phyloP scores from a whole-genome alignment of 2,113 vertebrate species.

The Dromaius novaehollandiae region DNA sequence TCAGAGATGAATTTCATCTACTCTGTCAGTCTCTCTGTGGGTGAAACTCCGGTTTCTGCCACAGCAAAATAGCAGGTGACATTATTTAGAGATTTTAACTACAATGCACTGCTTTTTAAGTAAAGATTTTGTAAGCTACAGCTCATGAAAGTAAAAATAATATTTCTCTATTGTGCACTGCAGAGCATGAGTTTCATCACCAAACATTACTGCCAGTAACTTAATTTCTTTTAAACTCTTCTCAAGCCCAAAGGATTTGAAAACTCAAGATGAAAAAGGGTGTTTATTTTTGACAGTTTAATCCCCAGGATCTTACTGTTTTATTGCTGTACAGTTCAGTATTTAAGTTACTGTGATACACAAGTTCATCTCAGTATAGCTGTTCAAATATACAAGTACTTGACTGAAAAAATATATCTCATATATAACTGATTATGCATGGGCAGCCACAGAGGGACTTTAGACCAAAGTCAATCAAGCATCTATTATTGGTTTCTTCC shows the following conservation, averaged over 20 bases:
- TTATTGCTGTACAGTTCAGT: background rate
- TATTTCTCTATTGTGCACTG: conserved; percentile 29
- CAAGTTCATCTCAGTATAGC: background rate
- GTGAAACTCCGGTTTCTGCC: background rate
- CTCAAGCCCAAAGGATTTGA: conserved; percentile 21
- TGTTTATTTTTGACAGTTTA: conserved; percentile 13
- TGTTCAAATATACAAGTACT: background rate
- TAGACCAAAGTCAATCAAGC: background rate
- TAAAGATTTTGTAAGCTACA: background rate
- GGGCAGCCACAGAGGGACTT: background rate
- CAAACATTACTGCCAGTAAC: conserved; percentile 40
- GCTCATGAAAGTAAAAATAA: conserved; percentile 52
- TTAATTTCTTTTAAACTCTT: conserved; percentile 55
- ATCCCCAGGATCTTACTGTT: conserved; percentile 11
- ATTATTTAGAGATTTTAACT: conserved; percentile 15
- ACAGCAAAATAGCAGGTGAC: background rate
- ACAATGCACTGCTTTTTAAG: background rate
- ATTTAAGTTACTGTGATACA: conserved; percentile 17
- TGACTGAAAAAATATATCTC: background rate
- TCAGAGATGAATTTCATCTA: background rate
- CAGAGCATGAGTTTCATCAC: conserved; percentile 20
- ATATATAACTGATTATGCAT: background rate
- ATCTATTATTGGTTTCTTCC: background rate
- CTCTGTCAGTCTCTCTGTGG: background rate
- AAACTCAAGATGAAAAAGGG: conserved; percentile 25